Base-by-base conservation (phyloP, 2,888 invertebrate genomes). In the Pterostichus madidus region DNA sequence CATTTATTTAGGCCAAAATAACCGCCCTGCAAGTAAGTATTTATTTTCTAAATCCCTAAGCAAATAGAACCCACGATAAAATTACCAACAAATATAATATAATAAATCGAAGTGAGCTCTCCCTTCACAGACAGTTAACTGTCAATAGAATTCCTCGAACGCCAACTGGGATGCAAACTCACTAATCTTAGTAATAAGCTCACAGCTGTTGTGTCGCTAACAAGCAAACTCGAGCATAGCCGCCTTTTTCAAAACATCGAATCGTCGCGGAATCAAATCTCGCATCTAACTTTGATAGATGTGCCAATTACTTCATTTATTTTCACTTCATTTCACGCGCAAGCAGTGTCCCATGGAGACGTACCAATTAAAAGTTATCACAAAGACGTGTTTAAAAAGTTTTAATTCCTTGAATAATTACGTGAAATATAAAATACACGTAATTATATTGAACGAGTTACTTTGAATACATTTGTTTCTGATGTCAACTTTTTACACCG, bases 261-360 rank as follows among this genome's bases (percentile, higher is more conserved):
- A 52, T 76, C 71, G 71, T 71, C 49, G 17, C 44, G 59, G 17
- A 73, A 73, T 73, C 77, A 77, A 53, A 77, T 56, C 53, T 77
- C 44, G 44, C 71, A 76, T 76, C 76, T 76, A 76, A 76, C 76
- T 31, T 52, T 76, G 76, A 76, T 35, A 77, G 77, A 77, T 77
- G 77, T 56, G 64, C 80, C 80, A 80, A 80, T 80, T 80, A 68
- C 80, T 80, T 49, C 68, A 80, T 80, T 80, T 80, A 80, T 53
- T 80, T 49, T 52, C 80, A 80, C 68, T 64, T 80, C 80, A 80
- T 80, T 80, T 80, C 68, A 68, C 64, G 64, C 46, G 79, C 61
- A 24, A 44, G 46, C 6, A 15, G 39, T 8, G 24, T 44, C 8
- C 5, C 17, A 44, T 76, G 53, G 52, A 76, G 53, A 49, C 15